Base-by-base conservation (phyloP, 2,888 invertebrate genomes). In the Axea sp. region DNA sequence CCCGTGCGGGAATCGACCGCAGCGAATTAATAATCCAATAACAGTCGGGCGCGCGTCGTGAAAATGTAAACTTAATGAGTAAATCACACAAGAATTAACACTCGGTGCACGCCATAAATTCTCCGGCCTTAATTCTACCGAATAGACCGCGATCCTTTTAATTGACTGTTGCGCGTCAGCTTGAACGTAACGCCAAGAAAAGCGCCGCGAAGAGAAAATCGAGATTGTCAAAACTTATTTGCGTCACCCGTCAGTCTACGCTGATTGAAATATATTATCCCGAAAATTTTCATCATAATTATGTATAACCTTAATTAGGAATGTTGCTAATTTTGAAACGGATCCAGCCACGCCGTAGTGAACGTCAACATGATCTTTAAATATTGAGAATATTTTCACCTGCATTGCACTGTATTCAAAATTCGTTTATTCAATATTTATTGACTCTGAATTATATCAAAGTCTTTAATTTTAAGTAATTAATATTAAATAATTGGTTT, bases 1-100 rank as follows among this genome's bases (percentile, higher is more conserved):
- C n/a, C n/a, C 12, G 51, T 30, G 41, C 26, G 39, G 12, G 8
- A 55, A 72, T 72, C 71, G 64, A 59, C 59, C 64, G 51, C 26
- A 12, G 37, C 45, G 39, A 74, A 74, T 74, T 74, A 74, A 69
- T 74, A 68, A 69, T 64, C 57, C 57, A 62, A 64, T 64, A 68
- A 62, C 57, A 31, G 45, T 62, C 43, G 37, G 60, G 30, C 15
- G 49, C 67, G 59, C 59, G 53, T 45, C 57, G 57, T 35, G 53
- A 65, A 53, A 69, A 68, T 57, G 73, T 64, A 57, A 68, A 73
- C 57, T 73, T 71, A 53, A 65, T 55, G 47, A 67, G 60, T 73
- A 73, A 67, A 73, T 73, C 65, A 67, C 37, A 67, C 60, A 39
- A 57, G 59, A 43, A 65, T 73, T 67, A 65, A 53, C 69, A 53